Base-by-base conservation (phyloP, 2,797 vertebrate genomes). In the Urophycis tenuis region DNA sequence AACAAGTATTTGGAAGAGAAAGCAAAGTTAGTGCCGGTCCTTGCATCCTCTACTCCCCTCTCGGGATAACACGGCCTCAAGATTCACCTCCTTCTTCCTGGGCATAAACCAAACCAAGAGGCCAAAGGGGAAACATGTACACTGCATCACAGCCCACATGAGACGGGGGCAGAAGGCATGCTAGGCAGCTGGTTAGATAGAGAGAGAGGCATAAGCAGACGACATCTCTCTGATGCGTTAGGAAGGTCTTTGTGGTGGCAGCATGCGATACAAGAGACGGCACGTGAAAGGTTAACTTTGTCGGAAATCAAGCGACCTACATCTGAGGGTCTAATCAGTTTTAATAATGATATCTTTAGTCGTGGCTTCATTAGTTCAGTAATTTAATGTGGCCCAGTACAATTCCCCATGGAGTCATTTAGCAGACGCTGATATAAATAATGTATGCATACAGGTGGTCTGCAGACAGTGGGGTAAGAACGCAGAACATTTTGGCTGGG, bases 1-100 rank as follows among this genome's bases (percentile, higher is more conserved):
- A 90, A 84, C 74, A 19, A 80, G 83, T 88, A 25, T 80, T 88
- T 85, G 33, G 87, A 80, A 88, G 74, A 86, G 80, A 88, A 81
- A 87, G 80, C 88, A 82, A 87, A 70, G 81, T 88, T 81, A 87
- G 77, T 79, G 34, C 64, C 80, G 22, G 45, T 80, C 78, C 79
- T 71, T 76, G 14, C 15, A 31, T 71, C 69, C 31, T n/a, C 22
- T 17, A 33, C 8, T 33, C 17, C 1, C 69, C 33, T 71, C 69
- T 71, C 25, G 25, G 60, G 60, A 64, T 25, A 64, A 25, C 60
- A 33, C 22, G 29, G 31, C 14, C 31, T 71, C 3, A 17, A 71
- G 25, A n/a, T 15, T 70, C n/a, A 36, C 33, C 69, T 69, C 17
- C 35, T 45, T 73, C 39, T 60, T n/a, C 49, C 15, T 69, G 74